Evolutionary conservation across 2,888 invertebrate genomes (phyloP).

Genomic region (Tanypteryx hageni): DNA sequence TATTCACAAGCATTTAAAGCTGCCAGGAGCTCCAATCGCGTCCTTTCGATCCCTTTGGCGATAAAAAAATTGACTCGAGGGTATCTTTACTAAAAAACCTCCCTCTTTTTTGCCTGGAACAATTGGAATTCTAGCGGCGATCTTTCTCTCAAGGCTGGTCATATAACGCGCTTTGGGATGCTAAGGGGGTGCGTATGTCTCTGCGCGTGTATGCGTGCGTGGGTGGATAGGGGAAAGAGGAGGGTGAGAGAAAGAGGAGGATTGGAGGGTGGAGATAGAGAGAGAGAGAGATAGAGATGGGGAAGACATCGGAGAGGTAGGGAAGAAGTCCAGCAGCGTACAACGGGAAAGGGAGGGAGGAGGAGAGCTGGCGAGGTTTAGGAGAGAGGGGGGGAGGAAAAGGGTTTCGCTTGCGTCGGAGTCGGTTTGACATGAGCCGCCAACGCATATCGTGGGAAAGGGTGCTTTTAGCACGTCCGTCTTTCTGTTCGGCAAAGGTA

Average conservation of each 20-base stretch:
- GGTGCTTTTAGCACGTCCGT: constrained; percentile 51
- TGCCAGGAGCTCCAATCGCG: too few relatives aligned
- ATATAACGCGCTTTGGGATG: not conserved
- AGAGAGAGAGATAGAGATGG: not conserved
- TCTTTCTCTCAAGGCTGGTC: not conserved
- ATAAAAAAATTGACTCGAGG: not conserved
- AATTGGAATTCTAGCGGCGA: not conserved
- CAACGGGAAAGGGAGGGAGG: too few relatives aligned
- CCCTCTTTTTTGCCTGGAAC: not conserved
- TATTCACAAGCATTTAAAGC: too few relatives aligned
- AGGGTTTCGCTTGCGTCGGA: not conserved
- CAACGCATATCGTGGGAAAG: constrained; percentile 50
- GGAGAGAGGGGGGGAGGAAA: not conserved
- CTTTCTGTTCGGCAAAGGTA: not conserved
- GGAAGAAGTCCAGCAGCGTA: too few relatives aligned
- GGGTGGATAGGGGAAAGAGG: not conserved
- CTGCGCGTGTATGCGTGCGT: too few relatives aligned
- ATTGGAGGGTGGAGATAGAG: not conserved
- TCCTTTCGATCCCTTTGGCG: too few relatives aligned
- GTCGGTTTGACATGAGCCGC: not conserved
- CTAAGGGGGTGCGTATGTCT: too few relatives aligned
- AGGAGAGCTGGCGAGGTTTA: too few relatives aligned
- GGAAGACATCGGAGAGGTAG: too few relatives aligned
- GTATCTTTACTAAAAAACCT: not conserved
- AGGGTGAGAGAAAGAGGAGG: not conserved